Conservation (phyloP, 1,140 invertebrate genomes). For the Scylla paramamosain region DNA sequence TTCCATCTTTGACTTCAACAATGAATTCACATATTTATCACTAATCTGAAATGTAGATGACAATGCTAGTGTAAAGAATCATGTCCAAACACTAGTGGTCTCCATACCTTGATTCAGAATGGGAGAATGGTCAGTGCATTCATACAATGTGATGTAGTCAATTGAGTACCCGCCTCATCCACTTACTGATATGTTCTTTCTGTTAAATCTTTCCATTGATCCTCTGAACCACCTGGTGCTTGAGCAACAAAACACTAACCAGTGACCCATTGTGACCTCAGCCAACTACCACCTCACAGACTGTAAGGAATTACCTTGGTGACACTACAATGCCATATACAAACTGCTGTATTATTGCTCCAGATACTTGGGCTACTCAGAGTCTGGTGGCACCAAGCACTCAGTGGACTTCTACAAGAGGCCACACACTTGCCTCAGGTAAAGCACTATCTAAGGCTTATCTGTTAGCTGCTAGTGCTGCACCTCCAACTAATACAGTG, state of each 20-base stretch:
- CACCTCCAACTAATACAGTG: slow-evolving; percentile 46
- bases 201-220: neutral
- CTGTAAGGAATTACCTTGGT: slow-evolving; percentile 2
- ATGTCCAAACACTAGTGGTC: neutral
- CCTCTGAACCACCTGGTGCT: neutral
- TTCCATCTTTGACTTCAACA: neutral
- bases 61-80: neutral
- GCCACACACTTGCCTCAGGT: slow-evolving; percentile 60
- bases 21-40: neutral
- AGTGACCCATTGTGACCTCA: neutral
- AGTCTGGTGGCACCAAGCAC: slow-evolving; percentile 34
- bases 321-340: neutral
- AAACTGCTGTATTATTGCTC: slow-evolving; percentile 1
- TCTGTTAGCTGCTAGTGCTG: slow-evolving; percentile 56
- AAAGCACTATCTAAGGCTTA: slow-evolving; percentile 73
- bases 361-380: neutral
- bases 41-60: neutral
- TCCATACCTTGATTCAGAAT: slow-evolving; percentile 6
- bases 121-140: neutral
- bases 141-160: neutral
- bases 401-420: slow-evolving; percentile 61
- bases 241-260: neutral
- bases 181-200: slow-evolving; percentile 13
- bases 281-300: neutral
- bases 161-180: neutral